Percentiles rank a stretch among this genome's conserved stretches.
Evolutionary conservation across 2,888 invertebrate species (phyloP).

Genomic region (Oeneis ivallda): DNA sequence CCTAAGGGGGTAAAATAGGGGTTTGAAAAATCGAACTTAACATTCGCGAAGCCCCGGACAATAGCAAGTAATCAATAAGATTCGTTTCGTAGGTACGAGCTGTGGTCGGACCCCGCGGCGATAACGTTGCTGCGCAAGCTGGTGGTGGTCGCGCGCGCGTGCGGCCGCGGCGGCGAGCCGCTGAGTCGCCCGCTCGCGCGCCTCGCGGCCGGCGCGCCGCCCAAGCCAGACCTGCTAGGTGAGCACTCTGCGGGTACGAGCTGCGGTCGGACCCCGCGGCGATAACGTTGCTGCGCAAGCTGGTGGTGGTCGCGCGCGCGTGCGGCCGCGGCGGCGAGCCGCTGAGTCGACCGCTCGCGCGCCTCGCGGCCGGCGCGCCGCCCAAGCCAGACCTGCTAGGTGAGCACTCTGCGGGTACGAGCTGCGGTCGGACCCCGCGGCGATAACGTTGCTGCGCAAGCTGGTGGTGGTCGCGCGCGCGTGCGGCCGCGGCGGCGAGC

Average conservation of each 20-base stretch:
- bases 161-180: slow-evolving; percentile 88
- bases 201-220: slow-evolving; percentile 87
- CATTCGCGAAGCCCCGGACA: too few species aligned
- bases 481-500: slow-evolving; percentile 88
- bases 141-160: slow-evolving; percentile 89
- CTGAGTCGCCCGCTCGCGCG: slow-evolving; percentile 91
- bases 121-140: slow-evolving; percentile 90
- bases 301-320: slow-evolving; percentile 89
- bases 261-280: too few species aligned
- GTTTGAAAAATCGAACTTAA: too few species aligned
- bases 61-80: not conserved
- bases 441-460: too few species aligned
- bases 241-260: too few species aligned
- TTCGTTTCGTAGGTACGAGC: slow-evolving; percentile 84
- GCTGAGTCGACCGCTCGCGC: slow-evolving; percentile 90
- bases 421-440: too few species aligned
- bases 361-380: slow-evolving; percentile 88
- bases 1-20: too few species aligned
- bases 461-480: slow-evolving; percentile 90
- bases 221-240: slow-evolving; percentile 80
- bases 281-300: too few species aligned
- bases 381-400: slow-evolving; percentile 80
- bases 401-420: too few species aligned
- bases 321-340: slow-evolving; percentile 89
- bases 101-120: slow-evolving; percentile 90